These are phyloP conservation scores for Heliocidaris tuberculata DNA, from an alignment of 35 echinoderm and acorn worm species.

Conservation along the genomic window DNA sequence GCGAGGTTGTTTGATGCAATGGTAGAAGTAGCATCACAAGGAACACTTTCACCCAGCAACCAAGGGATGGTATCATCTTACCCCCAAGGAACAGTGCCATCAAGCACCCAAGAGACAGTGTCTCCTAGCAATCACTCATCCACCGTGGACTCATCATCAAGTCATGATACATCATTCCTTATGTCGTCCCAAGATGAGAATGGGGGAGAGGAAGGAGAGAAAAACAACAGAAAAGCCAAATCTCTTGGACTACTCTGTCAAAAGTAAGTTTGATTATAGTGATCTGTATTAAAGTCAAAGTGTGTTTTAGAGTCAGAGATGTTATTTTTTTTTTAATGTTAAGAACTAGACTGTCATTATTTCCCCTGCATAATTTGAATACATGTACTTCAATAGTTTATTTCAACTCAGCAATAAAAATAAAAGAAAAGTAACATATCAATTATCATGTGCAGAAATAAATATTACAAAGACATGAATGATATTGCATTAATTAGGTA, in stretches of 20 bases:
- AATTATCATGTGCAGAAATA: too few relatives aligned
- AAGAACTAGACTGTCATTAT: background rate
- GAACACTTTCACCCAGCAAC: background rate
- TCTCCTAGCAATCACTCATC: background rate
- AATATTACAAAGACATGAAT: too few relatives aligned
- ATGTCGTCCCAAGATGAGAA: conserved; percentile 53
- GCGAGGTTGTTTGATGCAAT: conserved; percentile 71
- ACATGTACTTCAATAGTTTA: too few relatives aligned
- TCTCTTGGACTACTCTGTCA: conserved; percentile 90
- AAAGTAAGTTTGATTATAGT: conserved; percentile 63
- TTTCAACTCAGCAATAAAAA: too few relatives aligned
- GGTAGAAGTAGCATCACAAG: conserved; percentile 61
- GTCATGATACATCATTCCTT: background rate
- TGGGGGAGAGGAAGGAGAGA: conserved; percentile 55
- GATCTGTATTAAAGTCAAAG: background rate
- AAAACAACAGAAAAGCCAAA: conserved; percentile 82
- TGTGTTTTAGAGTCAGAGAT: too few relatives aligned
- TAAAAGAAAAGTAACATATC: too few relatives aligned
- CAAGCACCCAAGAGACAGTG: too few relatives aligned
- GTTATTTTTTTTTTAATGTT: too few relatives aligned
- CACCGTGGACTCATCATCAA: background rate
- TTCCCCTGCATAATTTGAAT: background rate
- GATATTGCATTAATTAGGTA: too few relatives aligned
- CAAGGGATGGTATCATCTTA: background rate
- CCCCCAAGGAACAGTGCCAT: too few relatives aligned